phyloP scores from a whole-genome alignment of 2,797 vertebrate genomes.

The Chelonia mydas region DNA sequence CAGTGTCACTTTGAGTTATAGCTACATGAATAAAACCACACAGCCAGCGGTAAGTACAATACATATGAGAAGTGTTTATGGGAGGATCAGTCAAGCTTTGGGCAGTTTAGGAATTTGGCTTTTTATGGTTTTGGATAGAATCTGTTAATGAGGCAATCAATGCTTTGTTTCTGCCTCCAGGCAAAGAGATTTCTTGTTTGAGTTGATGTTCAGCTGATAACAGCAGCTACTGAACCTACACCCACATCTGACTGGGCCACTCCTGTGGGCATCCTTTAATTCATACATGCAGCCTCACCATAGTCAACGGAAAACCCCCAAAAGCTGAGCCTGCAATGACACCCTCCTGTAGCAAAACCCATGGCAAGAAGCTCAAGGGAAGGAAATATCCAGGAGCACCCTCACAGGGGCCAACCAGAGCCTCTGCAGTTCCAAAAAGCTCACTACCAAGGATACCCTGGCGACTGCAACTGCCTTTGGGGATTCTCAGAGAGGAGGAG shows the following conservation, averaged over 20 bases:
- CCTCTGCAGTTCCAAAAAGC: background rate
- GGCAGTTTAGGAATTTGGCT: constrained; percentile 29
- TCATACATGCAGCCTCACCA: background rate
- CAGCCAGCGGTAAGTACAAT: constrained; percentile 45
- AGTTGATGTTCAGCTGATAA: constrained; percentile 47
- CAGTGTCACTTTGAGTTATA: constrained; percentile 58
- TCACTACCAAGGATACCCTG: too few species aligned
- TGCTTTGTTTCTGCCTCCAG: constrained; percentile 53
- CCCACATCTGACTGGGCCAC: background rate
- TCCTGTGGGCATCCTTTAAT: background rate
- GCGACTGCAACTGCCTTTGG: too few species aligned
- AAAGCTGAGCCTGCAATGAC: too few species aligned
- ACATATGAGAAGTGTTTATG: constrained; percentile 63
- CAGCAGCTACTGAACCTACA: background rate
- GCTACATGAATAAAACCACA: constrained; percentile 47
- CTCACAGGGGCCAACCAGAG: background rate
- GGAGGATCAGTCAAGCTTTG: constrained; percentile 39
- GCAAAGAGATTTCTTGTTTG: background rate
- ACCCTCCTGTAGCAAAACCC: too few species aligned
- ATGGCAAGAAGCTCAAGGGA: too few species aligned
- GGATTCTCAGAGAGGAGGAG: too few species aligned
- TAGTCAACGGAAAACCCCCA: too few species aligned
- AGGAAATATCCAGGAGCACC: too few species aligned
- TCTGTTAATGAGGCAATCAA: constrained; percentile 63
- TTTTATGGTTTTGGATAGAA: constrained; percentile 53